phyloP scores from a whole-genome alignment of 2,113 vertebrate genomes.

The Tenrec ecaudatus region DNA sequence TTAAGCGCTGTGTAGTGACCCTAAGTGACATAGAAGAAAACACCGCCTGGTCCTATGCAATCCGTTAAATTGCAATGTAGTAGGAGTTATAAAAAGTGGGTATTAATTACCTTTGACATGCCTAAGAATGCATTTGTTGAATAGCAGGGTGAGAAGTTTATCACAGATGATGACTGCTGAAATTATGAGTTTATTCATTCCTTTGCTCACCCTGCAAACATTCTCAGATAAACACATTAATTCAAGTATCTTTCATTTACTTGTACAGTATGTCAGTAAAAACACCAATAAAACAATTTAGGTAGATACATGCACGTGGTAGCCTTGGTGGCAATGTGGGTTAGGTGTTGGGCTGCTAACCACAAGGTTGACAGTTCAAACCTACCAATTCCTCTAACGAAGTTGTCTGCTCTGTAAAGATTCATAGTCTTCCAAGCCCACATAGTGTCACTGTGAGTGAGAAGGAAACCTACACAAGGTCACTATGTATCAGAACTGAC shows the following conservation, averaged over 20 bases:
- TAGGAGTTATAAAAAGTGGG: no score
- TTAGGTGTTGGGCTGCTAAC: neutral
- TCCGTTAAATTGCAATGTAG: no score
- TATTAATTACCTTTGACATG: neutral
- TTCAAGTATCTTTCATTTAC: neutral
- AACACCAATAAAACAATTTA: neutral
- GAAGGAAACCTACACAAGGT: no score
- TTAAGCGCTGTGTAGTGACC: neutral
- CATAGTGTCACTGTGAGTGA: neutral
- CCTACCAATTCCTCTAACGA: no score
- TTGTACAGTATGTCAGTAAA: neutral
- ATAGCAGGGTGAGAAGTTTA: accelerated
- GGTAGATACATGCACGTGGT: neutral
- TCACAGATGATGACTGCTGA: neutral
- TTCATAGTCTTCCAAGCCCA: no score
- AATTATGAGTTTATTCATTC: neutral
- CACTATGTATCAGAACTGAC: neutral
- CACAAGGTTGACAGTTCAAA: no score
- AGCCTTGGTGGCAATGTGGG: neutral
- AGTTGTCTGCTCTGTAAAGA: no score
- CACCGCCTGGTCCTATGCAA: no score
- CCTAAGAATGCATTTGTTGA: neutral
- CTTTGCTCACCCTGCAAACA: no score
- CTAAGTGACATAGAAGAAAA: no score
- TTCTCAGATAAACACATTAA: neutral